phyloP scores from a whole-genome alignment of 2,888 invertebrate genomes.

The Acanthosepion esculentum region DNA sequence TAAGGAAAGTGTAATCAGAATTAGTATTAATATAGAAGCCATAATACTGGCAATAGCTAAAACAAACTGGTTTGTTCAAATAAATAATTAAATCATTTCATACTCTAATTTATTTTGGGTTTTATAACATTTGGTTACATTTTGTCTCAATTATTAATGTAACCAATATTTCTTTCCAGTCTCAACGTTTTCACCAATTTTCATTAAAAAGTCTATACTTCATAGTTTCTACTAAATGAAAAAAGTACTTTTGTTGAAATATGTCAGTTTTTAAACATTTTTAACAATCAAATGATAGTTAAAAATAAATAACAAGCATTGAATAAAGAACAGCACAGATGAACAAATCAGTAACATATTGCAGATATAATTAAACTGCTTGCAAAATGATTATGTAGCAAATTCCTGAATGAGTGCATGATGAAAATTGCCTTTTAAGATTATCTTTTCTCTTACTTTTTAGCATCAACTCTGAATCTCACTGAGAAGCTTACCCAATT shows the following conservation, averaged over 20 bases:
- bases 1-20: neutral
- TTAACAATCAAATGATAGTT: neutral
- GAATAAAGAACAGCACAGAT: neutral
- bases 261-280: neutral
- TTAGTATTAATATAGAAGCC: neutral
- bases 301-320: neutral
- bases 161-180: neutral
- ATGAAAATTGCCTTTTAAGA: neutral
- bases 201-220: neutral
- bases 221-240: too few relatives aligned
- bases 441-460: neutral
- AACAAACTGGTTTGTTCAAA: neutral
- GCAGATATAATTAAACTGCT: neutral
- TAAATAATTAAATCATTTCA: neutral
- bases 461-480: conserved; percentile 10
- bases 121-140: neutral
- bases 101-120: neutral
- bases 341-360: neutral
- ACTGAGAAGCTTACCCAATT: conserved; percentile 33
- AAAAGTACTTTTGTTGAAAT: too few relatives aligned
- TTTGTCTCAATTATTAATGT: neutral
- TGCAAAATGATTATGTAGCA: neutral
- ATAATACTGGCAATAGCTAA: conserved; percentile 12
- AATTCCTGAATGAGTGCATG: conserved; percentile 1
- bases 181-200: neutral